phyloP scores from a whole-genome alignment of 1,140 invertebrate genomes.

The Zaprionus tsacasi region DNA sequence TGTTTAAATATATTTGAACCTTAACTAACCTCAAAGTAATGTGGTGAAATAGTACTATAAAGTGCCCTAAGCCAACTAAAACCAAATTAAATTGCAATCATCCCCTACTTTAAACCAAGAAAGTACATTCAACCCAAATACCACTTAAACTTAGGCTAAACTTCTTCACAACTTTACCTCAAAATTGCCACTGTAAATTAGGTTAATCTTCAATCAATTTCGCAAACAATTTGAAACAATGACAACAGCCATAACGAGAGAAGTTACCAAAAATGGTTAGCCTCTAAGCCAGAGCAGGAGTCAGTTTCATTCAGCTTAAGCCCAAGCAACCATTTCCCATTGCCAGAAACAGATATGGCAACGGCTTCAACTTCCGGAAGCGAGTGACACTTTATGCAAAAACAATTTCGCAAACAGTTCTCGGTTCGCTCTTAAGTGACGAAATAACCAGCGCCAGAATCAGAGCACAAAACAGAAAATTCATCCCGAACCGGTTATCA shows the following conservation, averaged over 20 bases:
- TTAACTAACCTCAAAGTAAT: neutral
- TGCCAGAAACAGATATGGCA: neutral
- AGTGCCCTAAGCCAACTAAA: neutral
- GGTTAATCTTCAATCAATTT: constrained; percentile 36
- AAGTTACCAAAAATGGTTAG: constrained; percentile 19
- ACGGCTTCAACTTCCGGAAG: neutral
- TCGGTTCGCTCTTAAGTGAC: constrained; percentile 32
- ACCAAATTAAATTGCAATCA: neutral
- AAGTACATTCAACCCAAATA: neutral
- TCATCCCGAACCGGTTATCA: constrained; percentile 14
- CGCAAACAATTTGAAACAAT: constrained; percentile 38
- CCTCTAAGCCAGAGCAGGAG: constrained; percentile 4
- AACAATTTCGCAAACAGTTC: constrained; percentile 41
- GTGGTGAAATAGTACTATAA: neutral
- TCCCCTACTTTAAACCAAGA: neutral
- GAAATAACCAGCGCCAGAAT: constrained; percentile 39
- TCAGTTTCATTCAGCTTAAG: neutral
- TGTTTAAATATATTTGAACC: neutral
- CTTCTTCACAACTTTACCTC: neutral
- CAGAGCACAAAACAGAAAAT: constrained; percentile 25
- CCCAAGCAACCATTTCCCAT: neutral
- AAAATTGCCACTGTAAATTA: constrained; percentile 17
- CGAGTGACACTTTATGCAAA: constrained; percentile 34
- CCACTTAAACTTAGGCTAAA: neutral
- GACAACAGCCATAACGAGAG: constrained; percentile 5